These are phyloP conservation scores for Heliconius sara DNA, from an alignment of 2,888 invertebrate species.

Conservation along the genomic window DNA sequence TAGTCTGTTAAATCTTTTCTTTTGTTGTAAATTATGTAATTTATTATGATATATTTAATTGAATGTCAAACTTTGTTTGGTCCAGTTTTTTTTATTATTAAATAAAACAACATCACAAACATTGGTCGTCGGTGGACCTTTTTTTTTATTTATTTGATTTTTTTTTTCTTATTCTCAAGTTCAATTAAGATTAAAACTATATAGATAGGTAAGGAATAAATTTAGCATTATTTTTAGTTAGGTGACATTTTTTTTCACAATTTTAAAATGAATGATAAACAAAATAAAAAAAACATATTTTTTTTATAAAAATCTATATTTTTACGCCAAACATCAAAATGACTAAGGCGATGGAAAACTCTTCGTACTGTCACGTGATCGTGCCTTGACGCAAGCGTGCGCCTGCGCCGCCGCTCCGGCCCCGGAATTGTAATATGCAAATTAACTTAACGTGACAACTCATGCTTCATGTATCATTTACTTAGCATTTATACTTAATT, in stretches of 20 bases:
- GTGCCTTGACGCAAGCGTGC: conserved; percentile 58
- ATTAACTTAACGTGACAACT: conserved; percentile 48
- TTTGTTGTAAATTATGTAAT: not conserved
- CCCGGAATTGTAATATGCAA: conserved; percentile 56
- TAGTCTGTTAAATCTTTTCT: not conserved
- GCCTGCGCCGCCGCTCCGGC: conserved; percentile 55
- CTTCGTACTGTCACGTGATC: conserved; percentile 66
- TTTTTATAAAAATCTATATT: not conserved
- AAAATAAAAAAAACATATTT: too few relatives aligned
- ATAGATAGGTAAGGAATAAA: too few relatives aligned
- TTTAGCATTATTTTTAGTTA: too few relatives aligned
- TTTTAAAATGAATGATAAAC: too few relatives aligned
- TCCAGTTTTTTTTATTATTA: too few relatives aligned
- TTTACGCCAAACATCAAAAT: conserved; percentile 52
- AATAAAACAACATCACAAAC: too few relatives aligned
- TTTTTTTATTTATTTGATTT: too few relatives aligned
- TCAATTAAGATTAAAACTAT: too few relatives aligned
- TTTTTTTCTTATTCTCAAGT: too few relatives aligned
- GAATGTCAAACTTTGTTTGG: too few relatives aligned
- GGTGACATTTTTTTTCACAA: too few relatives aligned
- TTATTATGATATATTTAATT: not conserved
- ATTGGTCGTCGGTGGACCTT: too few relatives aligned
- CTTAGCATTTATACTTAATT: conserved; percentile 28
- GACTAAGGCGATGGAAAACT: conserved; percentile 76
- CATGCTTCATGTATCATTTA: conserved; percentile 28